A percentile compares a stretch with the other conserved stretches of the same genome.
phyloP scores from a whole-genome alignment of 2,888 invertebrate genomes.

The Pomacea canaliculata region DNA sequence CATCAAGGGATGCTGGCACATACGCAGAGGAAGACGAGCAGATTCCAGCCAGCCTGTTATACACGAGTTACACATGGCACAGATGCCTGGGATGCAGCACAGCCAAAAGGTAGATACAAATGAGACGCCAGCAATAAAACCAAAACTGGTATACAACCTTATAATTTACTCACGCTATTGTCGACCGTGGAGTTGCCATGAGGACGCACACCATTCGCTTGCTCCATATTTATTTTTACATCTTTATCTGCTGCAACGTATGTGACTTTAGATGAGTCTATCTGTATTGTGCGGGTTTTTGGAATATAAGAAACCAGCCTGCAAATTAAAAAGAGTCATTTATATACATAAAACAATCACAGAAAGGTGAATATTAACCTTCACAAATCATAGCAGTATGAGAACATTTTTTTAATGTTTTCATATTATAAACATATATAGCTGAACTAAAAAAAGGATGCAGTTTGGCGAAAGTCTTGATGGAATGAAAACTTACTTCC shows the following conservation, averaged over 20 bases:
- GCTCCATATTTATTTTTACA: slow-evolving; percentile 68
- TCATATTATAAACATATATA: no score
- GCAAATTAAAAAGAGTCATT: slow-evolving; percentile 27
- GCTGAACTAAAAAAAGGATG: no score
- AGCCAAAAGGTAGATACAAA: slow-evolving; percentile 3
- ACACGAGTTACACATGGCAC: background rate
- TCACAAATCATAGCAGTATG: no score
- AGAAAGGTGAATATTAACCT: no score
- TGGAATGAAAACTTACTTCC: no score
- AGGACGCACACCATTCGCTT: slow-evolving; percentile 59
- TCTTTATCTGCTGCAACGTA: slow-evolving; percentile 67
- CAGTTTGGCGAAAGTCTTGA: no score
- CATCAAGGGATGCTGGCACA: no score
- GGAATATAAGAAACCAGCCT: slow-evolving; percentile 63
- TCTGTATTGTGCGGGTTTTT: slow-evolving; percentile 59
- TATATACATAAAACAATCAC: no score
- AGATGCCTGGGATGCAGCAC: background rate
- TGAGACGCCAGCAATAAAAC: slow-evolving; percentile 9
- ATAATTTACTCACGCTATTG: slow-evolving; percentile 47
- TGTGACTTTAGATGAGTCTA: slow-evolving; percentile 60
- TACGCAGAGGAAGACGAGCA: no score
- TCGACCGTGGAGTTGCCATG: slow-evolving; percentile 38
- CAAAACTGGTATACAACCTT: slow-evolving; percentile 30
- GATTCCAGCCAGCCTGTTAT: no score
- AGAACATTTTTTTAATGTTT: no score